Percentiles rank a stretch among this genome's conserved stretches.
Conservation (phyloP, 1,140 invertebrate species). For the Cydia fagiglandana region DNA sequence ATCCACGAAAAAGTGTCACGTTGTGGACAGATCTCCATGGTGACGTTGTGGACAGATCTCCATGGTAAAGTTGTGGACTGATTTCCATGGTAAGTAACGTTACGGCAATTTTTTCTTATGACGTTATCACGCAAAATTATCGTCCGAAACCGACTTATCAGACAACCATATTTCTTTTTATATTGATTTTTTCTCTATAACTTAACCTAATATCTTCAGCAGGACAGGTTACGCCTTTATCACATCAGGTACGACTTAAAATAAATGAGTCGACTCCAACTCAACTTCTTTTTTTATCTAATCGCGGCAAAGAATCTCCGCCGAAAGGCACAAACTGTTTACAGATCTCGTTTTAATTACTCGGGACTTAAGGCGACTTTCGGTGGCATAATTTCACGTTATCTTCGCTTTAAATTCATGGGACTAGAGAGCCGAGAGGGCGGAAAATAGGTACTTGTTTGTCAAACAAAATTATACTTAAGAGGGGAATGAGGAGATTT, state of each 20-base stretch:
- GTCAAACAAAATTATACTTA: neutral
- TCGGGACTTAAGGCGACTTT: neutral
- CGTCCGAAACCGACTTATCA: too few species aligned
- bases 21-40: too few species aligned
- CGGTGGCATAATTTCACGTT: slow-evolving; percentile 22
- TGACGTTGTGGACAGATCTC: too few species aligned
- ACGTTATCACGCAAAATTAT: too few species aligned
- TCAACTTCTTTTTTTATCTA: neutral
- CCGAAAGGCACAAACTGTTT: slow-evolving; percentile 16
- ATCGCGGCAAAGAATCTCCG: slow-evolving; percentile 17
- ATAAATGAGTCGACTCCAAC: neutral
- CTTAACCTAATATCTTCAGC: neutral
- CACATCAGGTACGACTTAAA: neutral
- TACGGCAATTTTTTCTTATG: too few species aligned
- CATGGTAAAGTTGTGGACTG: too few species aligned
- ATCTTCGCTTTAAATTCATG: slow-evolving; percentile 5
- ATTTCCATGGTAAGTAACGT: too few species aligned
- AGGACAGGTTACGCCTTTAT: neutral
- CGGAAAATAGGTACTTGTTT: neutral
- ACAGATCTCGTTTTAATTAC: slow-evolving; percentile 28
- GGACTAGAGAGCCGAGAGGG: neutral
- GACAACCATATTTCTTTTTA: too few species aligned
- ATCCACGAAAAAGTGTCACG: too few species aligned
- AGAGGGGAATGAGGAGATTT: neutral
- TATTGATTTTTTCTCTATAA: too few species aligned